Conservation (phyloP, 2,113 vertebrate species). For the Leucopsar rothschildi region DNA sequence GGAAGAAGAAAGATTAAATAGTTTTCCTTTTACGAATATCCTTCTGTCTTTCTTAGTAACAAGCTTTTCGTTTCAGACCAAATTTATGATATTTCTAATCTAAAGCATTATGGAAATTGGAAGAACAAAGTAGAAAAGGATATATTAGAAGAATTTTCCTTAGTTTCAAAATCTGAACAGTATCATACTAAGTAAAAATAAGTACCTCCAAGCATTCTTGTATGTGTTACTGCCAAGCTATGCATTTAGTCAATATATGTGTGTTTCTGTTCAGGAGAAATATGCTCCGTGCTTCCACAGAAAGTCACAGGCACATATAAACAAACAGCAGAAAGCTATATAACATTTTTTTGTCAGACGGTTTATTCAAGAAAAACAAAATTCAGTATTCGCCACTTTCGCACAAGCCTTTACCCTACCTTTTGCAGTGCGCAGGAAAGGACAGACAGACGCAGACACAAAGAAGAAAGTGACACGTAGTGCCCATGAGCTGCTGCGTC, state of each 20-base stretch:
- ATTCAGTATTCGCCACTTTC: fast-evolving
- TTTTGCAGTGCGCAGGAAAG: background rate
- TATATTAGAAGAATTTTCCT: background rate
- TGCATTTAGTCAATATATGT: background rate
- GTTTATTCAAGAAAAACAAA: background rate
- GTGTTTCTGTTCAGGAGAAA: background rate
- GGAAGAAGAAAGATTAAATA: background rate
- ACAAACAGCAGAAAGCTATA: background rate
- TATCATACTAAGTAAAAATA: background rate
- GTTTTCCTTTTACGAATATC: background rate
- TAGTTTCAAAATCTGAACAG: background rate
- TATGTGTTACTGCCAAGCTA: background rate
- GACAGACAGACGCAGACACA: fast-evolving
- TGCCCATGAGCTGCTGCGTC: fast-evolving
- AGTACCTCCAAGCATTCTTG: background rate
- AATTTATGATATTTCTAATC: background rate
- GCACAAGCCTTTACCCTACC: background rate
- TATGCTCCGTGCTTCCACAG: fast-evolving
- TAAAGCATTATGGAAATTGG: background rate
- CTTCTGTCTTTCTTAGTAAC: background rate
- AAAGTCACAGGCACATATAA: background rate
- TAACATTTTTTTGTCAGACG: fast-evolving
- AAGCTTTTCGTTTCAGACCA: background rate
- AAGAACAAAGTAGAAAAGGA: background rate
- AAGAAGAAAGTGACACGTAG: fast-evolving